Conservation (phyloP, 2,797 vertebrate species). For the Sebastes wilsoni region DNA sequence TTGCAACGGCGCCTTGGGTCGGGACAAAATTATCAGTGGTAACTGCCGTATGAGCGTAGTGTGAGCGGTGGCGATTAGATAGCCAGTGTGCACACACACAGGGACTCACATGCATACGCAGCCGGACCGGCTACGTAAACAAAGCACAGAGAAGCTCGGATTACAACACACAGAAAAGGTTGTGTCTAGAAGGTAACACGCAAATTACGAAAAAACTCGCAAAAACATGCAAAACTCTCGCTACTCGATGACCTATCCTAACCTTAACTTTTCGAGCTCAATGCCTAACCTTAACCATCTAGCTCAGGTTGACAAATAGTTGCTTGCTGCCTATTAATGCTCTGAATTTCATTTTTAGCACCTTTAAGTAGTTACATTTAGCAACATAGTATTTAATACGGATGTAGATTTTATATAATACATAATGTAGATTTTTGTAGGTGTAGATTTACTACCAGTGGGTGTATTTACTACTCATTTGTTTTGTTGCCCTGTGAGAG, state of each 20-base stretch:
- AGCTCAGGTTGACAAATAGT: background rate
- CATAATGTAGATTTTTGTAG: background rate
- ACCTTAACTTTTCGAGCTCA: too few relatives aligned
- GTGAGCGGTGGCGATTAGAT: too few relatives aligned
- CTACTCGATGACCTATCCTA: too few relatives aligned
- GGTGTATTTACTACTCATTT: conserved; percentile 44
- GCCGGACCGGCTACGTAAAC: background rate
- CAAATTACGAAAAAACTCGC: too few relatives aligned
- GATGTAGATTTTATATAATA: background rate
- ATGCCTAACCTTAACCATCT: too few relatives aligned
- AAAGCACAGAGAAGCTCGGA: background rate
- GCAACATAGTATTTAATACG: background rate
- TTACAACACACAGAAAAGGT: background rate
- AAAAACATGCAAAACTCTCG: too few relatives aligned
- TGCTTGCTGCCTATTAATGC: background rate
- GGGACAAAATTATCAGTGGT: background rate
- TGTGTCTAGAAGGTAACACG: too few relatives aligned
- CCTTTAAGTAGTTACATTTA: background rate
- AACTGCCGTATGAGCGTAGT: too few relatives aligned
- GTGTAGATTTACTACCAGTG: background rate
- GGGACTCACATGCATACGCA: background rate
- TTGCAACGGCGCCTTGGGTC: background rate
- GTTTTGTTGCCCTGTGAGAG: conserved; percentile 51
- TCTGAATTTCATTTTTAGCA: background rate
- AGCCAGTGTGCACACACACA: too few relatives aligned